phyloP scores from a whole-genome alignment of 2,797 vertebrate genomes.

The Hafferia zeledoni region DNA sequence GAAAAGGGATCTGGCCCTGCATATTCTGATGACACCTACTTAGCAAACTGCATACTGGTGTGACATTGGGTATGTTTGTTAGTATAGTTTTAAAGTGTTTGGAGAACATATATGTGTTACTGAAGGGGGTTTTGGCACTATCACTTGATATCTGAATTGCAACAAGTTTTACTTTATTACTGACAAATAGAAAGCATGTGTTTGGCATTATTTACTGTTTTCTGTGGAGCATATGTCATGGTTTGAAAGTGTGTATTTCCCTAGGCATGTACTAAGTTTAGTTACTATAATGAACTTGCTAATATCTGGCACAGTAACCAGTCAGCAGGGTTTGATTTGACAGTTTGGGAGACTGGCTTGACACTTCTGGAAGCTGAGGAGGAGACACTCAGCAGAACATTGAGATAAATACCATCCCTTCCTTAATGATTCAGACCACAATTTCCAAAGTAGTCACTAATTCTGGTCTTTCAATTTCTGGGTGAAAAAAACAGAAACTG shows the following conservation, averaged over 20 bases:
- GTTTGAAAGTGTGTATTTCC: slow-evolving; percentile 14
- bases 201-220: slow-evolving; percentile 62
- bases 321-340: not conserved
- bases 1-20: not conserved
- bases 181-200: slow-evolving; percentile 53
- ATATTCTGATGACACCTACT: not conserved
- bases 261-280: slow-evolving; percentile 6
- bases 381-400: not conserved
- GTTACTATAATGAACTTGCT: slow-evolving; percentile 6
- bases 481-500: not conserved
- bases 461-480: not conserved
- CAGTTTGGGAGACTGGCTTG: not conserved
- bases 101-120: not conserved
- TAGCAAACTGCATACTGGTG: not conserved
- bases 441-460: not conserved
- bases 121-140: slow-evolving; percentile 26
- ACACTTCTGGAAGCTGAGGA: not conserved
- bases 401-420: not conserved
- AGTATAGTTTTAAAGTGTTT: not conserved
- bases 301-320: not conserved
- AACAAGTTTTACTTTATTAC: slow-evolving; percentile 40
- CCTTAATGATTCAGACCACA: not conserved
- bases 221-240: slow-evolving; percentile 26
- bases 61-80: not conserved
- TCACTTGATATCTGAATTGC: slow-evolving; percentile 25